phyloP scores from a whole-genome alignment of 2,797 vertebrate genomes.

The Semotilus atromaculatus region DNA sequence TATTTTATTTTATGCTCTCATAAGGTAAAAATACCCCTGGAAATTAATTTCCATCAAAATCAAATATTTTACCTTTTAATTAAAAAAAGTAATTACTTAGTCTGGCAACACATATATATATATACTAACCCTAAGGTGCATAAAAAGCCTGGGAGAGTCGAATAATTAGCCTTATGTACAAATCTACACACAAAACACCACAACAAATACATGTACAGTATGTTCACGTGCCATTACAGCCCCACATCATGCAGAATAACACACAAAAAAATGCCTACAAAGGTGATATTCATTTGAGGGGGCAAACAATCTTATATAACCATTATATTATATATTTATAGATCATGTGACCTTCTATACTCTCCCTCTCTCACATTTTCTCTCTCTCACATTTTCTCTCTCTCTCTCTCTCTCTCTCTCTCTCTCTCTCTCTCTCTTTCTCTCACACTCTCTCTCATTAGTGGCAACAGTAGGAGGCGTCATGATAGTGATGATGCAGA shows the following conservation, averaged over 20 bases:
- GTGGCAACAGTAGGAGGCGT: slow-evolving; percentile 81
- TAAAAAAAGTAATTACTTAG: background rate
- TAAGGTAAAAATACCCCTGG: background rate
- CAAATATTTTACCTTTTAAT: background rate
- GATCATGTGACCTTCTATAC: slow-evolving; percentile 15
- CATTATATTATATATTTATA: slow-evolving; percentile 12
- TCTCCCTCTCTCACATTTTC: slow-evolving; percentile 13
- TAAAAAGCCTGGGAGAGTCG: background rate
- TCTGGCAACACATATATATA: background rate
- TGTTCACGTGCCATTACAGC: background rate
- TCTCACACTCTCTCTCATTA: slow-evolving; percentile 34
- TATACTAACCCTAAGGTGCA: background rate
- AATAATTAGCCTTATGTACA: background rate
- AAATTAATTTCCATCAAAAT: background rate
- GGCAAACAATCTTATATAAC: slow-evolving; percentile 6
- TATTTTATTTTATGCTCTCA: no score
- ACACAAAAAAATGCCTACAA: background rate
- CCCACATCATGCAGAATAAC: background rate
- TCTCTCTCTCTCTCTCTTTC: slow-evolving; percentile 22
- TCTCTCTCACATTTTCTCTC: slow-evolving; percentile 36
- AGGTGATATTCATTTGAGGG: slow-evolving; percentile 2
- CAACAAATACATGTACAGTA: background rate
- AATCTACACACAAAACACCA: background rate
- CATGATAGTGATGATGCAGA: slow-evolving; percentile 85
- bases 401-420: slow-evolving; percentile 4